Evolutionary conservation across 2,797 vertebrate species (phyloP).

Genomic region (Lacerta bilineata): DNA sequence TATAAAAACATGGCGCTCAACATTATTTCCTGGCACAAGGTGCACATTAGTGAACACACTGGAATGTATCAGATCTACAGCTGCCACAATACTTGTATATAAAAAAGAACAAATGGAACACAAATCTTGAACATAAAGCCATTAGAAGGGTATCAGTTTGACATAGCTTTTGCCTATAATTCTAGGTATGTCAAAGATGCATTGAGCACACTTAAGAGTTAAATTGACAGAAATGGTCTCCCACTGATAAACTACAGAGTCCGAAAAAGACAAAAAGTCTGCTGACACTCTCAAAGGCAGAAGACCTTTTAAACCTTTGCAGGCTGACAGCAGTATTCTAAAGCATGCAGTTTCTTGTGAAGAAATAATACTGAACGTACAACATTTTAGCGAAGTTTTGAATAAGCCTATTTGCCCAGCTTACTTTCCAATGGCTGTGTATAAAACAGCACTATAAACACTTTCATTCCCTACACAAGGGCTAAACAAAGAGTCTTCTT

Average conservation of each 20-base stretch:
- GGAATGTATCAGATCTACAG: slow-evolving; percentile 50
- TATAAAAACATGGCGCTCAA: slow-evolving; percentile 31
- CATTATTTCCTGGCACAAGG: slow-evolving; percentile 3
- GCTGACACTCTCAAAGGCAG: slow-evolving; percentile 67
- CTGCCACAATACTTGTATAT: slow-evolving; percentile 63
- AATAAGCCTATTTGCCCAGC: slow-evolving; percentile 83
- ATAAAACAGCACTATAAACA: slow-evolving; percentile 85
- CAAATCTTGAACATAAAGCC: slow-evolving; percentile 66
- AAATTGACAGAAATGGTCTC: slow-evolving; percentile 69
- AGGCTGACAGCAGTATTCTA: slow-evolving; percentile 72
- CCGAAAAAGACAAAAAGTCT: slow-evolving; percentile 69
- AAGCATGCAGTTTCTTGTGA: slow-evolving; percentile 77
- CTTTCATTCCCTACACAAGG: slow-evolving; percentile 83
- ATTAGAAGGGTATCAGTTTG: slow-evolving; percentile 69
- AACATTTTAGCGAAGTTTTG: slow-evolving; percentile 79
- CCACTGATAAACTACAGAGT: slow-evolving; percentile 67
- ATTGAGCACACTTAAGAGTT: slow-evolving; percentile 67
- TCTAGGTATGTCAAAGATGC: slow-evolving; percentile 61
- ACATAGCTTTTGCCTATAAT: slow-evolving; percentile 60
- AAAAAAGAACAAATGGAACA: slow-evolving; percentile 57
- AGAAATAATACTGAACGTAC: slow-evolving; percentile 80
- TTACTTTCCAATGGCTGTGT: slow-evolving; percentile 80
- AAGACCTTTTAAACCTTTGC: slow-evolving; percentile 77
- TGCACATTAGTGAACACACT: slow-evolving; percentile 50
- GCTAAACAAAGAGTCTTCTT: slow-evolving; percentile 88